phyloP scores from a whole-genome alignment of 1,140 invertebrate species.

The Hyphantria cunea region DNA sequence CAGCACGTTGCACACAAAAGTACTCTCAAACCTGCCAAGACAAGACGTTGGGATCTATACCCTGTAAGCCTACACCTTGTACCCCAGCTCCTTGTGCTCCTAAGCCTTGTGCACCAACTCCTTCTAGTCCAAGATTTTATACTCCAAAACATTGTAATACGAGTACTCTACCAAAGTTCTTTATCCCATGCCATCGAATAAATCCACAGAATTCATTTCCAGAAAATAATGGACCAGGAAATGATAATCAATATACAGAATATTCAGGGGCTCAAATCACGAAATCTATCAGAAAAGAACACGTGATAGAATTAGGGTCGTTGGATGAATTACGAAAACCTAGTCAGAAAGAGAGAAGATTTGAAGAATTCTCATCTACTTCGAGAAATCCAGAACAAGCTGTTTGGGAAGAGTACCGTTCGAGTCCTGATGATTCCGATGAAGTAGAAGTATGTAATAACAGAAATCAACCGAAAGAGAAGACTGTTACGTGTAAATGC shows the following conservation, averaged over 20 bases:
- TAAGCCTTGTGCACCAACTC: neutral
- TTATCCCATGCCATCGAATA: neutral
- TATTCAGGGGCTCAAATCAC: neutral
- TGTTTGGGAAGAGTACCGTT: neutral
- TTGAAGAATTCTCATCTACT: neutral
- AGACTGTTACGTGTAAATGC: neutral
- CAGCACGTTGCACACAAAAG: neutral
- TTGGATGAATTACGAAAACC: conserved; percentile 9
- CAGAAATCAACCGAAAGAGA: neutral
- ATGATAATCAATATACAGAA: neutral
- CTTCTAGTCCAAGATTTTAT: neutral
- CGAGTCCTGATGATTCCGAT: neutral
- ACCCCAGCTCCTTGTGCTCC: neutral
- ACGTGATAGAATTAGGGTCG: conserved; percentile 6
- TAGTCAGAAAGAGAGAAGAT: neutral
- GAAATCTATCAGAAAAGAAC: neutral
- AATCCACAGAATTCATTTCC: neutral
- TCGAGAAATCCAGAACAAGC: neutral
- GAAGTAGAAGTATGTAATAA: neutral
- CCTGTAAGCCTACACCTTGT: neutral
- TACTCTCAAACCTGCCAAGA: neutral
- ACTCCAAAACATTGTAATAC: neutral
- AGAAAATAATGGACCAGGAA: neutral
- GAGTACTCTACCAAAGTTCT: neutral
- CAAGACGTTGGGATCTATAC: neutral